Evolutionary conservation across 2,888 invertebrate species (phyloP), one percentile per base, ranked within the genome.

Genomic region (Microplitis manilae): DNA sequence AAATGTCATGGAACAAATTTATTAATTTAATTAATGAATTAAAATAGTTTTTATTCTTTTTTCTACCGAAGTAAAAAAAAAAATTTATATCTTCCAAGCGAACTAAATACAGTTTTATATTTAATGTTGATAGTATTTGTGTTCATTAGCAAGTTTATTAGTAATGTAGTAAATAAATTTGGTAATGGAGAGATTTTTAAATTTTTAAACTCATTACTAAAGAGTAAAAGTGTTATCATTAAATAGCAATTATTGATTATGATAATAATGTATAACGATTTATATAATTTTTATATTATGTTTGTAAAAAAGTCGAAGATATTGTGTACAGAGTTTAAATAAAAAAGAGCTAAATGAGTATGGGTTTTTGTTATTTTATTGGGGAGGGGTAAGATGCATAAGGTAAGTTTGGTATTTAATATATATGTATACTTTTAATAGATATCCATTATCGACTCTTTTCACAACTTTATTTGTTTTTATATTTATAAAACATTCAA

Each of bases 311-410:
- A 67, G 8, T 67, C 38, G 8, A 13, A 17, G 15, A 67, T 39
- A 64, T 17, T 64, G 67, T 67, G 67, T 39, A 67, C 38, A 67
- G 17, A 64, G 67, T 67, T 67, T 67, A 30, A 50, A 64, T 20
- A 64, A 64, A 64, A 64, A 64, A 59, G 76, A 77, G 79, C 50
- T n/a, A 68, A 71, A 41, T 20, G 30, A 68, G 79, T 70, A 20
- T 60, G 68, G 17, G 6, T 61, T 68, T 50, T 50, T 50, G 0
- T 2, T 50, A 13, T 50, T 50, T 50, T 1, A 50, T 50, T 50
- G 4, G 2, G 9, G 13, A 50, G 13, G 8, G 13, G 8, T 50
- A 50, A 50, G 5, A 50, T 50, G 13, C 2, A 13, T 13, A 5
- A 50, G 50, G 50, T 50, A 50, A 50, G 50, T 50, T 50, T 13